Evolutionary conservation across 64 coral and sea anemone genomes (phyloP), one percentile per base, ranked within the genome.

Genomic region (Porites lutea): DNA sequence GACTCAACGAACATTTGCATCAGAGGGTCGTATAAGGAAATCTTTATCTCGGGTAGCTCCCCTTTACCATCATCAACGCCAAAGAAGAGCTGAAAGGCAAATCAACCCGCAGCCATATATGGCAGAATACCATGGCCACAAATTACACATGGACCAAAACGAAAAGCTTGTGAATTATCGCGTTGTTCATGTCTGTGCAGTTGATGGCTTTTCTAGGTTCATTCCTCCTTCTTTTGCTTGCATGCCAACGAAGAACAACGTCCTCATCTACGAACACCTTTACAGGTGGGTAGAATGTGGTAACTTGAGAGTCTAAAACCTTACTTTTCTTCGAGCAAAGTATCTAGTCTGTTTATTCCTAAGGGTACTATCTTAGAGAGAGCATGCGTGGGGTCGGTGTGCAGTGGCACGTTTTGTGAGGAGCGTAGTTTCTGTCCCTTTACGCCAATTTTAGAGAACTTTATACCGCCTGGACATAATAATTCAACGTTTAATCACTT

Each of bases 181-280:
- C 11, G 53, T 55, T 8, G 53, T 55, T 64, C 61, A 64, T 64
- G 61, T 64, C 18, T 64, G 61, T 48, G 74, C 73, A 13, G 78
- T 89, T 27, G 70, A 88, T 74, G 85, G 85, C 12, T 89, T 61
- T 43, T 89, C 87, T 22, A 89, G 71, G 65, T 89, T 78, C 48
- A 89, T 89, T 54, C n/a, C n/a, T n/a, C 87, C 87, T 43, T 72
- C 87, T 61, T 89, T 89, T 71, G 57, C 59, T 58, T 62, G 74
- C 59, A 89, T 89, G 87, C 70, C 87, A 74, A 73, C 78, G 52
- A 89, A 89, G 51, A 89, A 89, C 70, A 89, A 89, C 65, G 74
- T 89, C 20, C 19, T 89, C 11, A 78, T 89, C 62, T 89, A 77
- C 76, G 48, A 89, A 53, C 22, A 72, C 19, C 61, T 89, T 89